Evolutionary conservation across 2,113 vertebrate genomes (phyloP), one percentile per base, ranked within the genome.

Genomic region (Rhinichthys klamathensis): DNA sequence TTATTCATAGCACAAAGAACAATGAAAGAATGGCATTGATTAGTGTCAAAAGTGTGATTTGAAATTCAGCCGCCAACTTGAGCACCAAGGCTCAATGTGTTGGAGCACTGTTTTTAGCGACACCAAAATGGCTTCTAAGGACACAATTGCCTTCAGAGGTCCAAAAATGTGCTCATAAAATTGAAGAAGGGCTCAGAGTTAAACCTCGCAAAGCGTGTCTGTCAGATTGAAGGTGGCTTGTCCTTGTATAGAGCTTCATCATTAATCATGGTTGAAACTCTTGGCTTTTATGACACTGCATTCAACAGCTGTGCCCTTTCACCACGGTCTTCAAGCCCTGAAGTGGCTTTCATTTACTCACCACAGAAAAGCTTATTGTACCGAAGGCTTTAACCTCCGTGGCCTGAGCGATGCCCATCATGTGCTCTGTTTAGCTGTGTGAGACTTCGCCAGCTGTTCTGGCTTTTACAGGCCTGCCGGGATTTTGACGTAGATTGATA

Each of bases 271-370:
- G 21, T 51, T 82, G 61, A 69, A 49, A 69, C 80, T 70, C 46
- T 35, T 9, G 72, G 27, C 65, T 73, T 83, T 83, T 83, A 56
- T 35, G 72, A 32, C 32, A 4, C 49, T 81, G 67, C 51, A 56
- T 83, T 83, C 49, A 72, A 51, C 81, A 83, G 81, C 81, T 83
- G 67, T 83, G 81, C 18, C 67, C 81, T 83, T 83, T 83, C 65
- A 72, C 65, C 81, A 72, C 65, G 49, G 44, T 58, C 81, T 27
- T 83, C 81, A 72, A 32, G 1, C 81, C 65, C 46, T 56, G 41
- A 72, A 83, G 67, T 83, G 67, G 81, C 65, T 72, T 83, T 83
- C 81, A 58, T 83, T 70, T 83, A 83, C 30, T 83, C 46, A 30
- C 81, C 81, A 56, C 67, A 56, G 65, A 83, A 83, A 67, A 72